Evolutionary conservation across 2,888 invertebrate species (phyloP).

Genomic region (Philonicus albiceps): DNA sequence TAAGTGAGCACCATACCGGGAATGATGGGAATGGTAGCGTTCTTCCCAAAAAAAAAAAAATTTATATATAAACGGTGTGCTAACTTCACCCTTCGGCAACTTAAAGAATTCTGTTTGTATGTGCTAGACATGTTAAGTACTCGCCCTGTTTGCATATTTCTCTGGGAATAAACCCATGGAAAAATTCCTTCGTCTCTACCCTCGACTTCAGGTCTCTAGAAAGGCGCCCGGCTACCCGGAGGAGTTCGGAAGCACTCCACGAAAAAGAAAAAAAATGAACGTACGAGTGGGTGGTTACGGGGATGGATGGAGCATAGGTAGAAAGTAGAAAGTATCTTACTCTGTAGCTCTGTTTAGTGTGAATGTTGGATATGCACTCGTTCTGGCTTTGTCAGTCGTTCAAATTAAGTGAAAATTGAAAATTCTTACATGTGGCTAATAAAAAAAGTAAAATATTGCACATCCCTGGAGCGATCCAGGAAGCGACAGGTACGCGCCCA

Average conservation of each 20-base stretch:
- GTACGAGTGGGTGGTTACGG: background rate
- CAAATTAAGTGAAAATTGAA: constrained; percentile 40
- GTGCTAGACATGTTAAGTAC: constrained; percentile 32
- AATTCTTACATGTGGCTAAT: constrained; percentile 26
- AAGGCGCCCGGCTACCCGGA: background rate
- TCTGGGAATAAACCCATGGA: constrained; percentile 6
- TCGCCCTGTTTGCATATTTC: constrained; percentile 36
- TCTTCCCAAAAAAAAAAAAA: background rate
- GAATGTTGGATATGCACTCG: constrained; percentile 10
- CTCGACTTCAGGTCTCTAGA: background rate
- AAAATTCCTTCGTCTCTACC: background rate
- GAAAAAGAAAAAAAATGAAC: background rate
- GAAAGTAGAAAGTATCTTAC: background rate
- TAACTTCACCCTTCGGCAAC: constrained; percentile 38
- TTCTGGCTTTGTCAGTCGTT: constrained; percentile 27
- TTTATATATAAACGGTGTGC: constrained; percentile 1
- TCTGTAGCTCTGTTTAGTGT: background rate
- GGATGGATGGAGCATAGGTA: background rate
- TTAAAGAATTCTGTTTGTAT: constrained; percentile 37
- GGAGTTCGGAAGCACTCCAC: background rate
- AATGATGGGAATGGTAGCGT: background rate
- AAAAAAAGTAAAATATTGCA: constrained; percentile 3
- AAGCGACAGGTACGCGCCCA: background rate
- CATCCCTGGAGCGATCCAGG: background rate
- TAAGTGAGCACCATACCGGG: background rate